Conservation (phyloP, 1,140 invertebrate genomes). For the Drosophila kikkawai region DNA sequence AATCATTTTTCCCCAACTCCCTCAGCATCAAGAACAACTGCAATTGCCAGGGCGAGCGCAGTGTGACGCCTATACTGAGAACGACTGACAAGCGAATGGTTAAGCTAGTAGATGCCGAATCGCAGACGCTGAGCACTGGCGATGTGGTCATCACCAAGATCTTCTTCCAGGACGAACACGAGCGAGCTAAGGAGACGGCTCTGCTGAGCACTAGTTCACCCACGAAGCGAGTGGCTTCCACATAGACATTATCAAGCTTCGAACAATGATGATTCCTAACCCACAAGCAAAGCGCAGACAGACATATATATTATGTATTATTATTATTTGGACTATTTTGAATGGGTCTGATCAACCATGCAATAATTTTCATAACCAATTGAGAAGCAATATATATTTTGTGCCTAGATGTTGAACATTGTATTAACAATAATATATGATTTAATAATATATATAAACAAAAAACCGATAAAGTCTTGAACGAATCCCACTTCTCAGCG, state of each 20-base stretch:
- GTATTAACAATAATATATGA: slow-evolving; percentile 71
- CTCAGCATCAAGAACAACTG: slow-evolving; percentile 80
- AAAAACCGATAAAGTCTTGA: background rate
- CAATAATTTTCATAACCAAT: slow-evolving; percentile 60
- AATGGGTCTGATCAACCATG: slow-evolving; percentile 37
- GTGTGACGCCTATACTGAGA: slow-evolving; percentile 67
- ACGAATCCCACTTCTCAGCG: slow-evolving; percentile 69
- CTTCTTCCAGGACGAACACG: slow-evolving; percentile 90
- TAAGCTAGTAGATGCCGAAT: slow-evolving; percentile 86
- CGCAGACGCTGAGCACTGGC: slow-evolving; percentile 95
- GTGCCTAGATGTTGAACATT: slow-evolving; percentile 84
- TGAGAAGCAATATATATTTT: slow-evolving; percentile 81
- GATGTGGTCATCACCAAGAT: slow-evolving; percentile 97
- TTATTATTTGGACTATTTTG: slow-evolving; percentile 53
- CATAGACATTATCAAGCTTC: slow-evolving; percentile 48
- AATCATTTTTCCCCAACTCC: background rate
- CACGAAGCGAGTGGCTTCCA: slow-evolving; percentile 62
- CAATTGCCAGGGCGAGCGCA: slow-evolving; percentile 81
- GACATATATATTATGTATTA: slow-evolving; percentile 60
- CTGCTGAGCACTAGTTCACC: slow-evolving; percentile 83
- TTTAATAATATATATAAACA: slow-evolving; percentile 19
- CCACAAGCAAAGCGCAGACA: slow-evolving; percentile 58
- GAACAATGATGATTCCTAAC: slow-evolving; percentile 71
- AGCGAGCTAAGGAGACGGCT: slow-evolving; percentile 87
- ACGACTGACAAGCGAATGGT: slow-evolving; percentile 63